Evolutionary conservation across 2,797 vertebrate species (phyloP), one percentile per base, ranked within the genome.

Genomic region (Cheirogaleus major): DNA sequence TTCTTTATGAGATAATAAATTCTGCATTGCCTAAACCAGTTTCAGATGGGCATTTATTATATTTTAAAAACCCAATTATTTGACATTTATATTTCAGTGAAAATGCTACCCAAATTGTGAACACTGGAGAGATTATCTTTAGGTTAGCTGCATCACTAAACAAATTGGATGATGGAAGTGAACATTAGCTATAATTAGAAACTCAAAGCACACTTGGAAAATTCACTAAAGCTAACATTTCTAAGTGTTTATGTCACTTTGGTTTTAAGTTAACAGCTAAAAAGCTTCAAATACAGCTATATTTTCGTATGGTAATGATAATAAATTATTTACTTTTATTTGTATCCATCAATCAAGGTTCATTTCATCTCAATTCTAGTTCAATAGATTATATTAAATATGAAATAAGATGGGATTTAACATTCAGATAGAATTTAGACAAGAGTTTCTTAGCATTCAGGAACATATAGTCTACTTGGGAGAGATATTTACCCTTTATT

Each of bases 121-220:
- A n/a, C 61, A 82, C 41, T 59, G n/a, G 78, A 78, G 57, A 95
- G 85, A 83, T 91, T 88, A 52, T n/a, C 80, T 79, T 82, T 67
- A 61, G 23, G 52, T 80, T 90, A 85, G 35, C 35, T 80, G 6
- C 22, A 91, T 17, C 63, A 65, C 25, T 67, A 91, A 75, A 88
- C 57, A 93, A 90, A 93, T 70, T 83, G 32, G 72, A 80, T 70
- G 65, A 93, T 69, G 32, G 50, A 88, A 48, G 5, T 4, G 6
- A 76, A 50, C 20, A 75, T 91, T 95, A n/a, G 12, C 52, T 93
- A 20, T 57, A 75, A 85, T 91, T 69, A 89, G 32, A 32, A 67
- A 83, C 35, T n/a, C 63, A 89, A 69, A 73, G 25, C 63, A 84
- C 23, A 73, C 14, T 86, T 92, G 43, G 43, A 10, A 94, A 78